A percentile compares a stretch with the other conserved stretches of the same genome.
These are phyloP conservation scores for Dipodomys merriami DNA, from an alignment of 2,113 vertebrate genomes.

Conservation along the genomic window DNA sequence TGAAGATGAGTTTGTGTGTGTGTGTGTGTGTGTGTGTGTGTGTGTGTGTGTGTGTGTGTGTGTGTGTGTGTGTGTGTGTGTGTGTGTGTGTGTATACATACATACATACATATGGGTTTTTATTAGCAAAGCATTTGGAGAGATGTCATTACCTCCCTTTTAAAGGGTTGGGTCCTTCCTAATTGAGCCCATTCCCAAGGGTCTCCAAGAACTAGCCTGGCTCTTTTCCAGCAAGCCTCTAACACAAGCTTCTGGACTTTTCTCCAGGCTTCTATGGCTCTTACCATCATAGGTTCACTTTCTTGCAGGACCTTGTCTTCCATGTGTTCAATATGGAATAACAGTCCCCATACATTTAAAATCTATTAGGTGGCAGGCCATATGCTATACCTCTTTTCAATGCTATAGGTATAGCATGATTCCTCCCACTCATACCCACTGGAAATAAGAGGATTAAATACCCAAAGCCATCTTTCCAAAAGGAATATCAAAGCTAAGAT, in stretches of 20 bases:
- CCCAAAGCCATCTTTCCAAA: neutral
- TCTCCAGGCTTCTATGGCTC: neutral
- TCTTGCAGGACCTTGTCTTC: neutral
- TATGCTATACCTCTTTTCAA: neutral
- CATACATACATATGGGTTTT: neutral
- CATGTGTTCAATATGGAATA: neutral
- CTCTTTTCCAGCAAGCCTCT: neutral
- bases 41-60: too few species aligned
- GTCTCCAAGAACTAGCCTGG: neutral
- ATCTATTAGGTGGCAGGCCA: neutral
- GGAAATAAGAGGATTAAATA: neutral
- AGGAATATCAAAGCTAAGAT: neutral
- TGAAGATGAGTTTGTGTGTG: neutral
- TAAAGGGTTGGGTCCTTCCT: neutral
- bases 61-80: too few species aligned
- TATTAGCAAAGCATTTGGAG: neutral
- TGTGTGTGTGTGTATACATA: too few species aligned
- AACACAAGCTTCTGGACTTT: too few species aligned
- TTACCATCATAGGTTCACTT: neutral
- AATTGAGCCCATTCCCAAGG: neutral
- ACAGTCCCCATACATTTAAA: neutral
- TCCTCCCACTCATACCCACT: neutral
- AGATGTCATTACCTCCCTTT: neutral
- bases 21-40: too few species aligned
- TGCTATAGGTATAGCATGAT: too few species aligned